phyloP scores from a whole-genome alignment of 2,888 invertebrate genomes.

The Onchidella celtica region DNA sequence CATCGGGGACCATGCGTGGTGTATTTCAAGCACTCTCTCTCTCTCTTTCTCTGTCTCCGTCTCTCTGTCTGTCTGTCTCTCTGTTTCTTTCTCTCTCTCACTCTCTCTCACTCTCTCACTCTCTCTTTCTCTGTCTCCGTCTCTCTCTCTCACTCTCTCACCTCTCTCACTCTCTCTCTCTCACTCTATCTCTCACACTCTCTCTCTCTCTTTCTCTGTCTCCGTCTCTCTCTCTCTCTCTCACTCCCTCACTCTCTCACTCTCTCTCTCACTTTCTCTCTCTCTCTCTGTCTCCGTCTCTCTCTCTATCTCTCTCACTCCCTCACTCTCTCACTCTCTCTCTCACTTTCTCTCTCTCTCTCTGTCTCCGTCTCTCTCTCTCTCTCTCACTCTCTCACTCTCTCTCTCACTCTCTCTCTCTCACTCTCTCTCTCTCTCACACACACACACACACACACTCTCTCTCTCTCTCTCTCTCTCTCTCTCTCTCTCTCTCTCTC shows the following conservation, averaged over 20 bases:
- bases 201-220: not conserved
- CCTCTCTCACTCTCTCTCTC: not conserved
- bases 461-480: too few species aligned
- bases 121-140: not conserved
- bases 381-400: too few species aligned
- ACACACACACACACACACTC: too few species aligned
- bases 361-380: not conserved
- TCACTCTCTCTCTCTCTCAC: too few species aligned
- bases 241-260: not conserved
- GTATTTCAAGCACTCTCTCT: not conserved
- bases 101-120: not conserved
- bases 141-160: constrained; percentile 2
- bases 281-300: not conserved
- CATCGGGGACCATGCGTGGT: too few species aligned
- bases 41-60: not conserved
- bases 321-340: not conserved
- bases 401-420: too few species aligned
- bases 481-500: too few species aligned
- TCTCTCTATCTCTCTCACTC: not conserved
- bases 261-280: not conserved
- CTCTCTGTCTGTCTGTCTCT: not conserved
- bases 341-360: not conserved
- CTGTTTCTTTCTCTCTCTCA: not conserved
- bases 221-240: not conserved
- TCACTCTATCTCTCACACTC: not conserved